These are phyloP conservation scores for Drosophila lutescens DNA, from an alignment of 2,888 invertebrate species.

Conservation along the genomic window DNA sequence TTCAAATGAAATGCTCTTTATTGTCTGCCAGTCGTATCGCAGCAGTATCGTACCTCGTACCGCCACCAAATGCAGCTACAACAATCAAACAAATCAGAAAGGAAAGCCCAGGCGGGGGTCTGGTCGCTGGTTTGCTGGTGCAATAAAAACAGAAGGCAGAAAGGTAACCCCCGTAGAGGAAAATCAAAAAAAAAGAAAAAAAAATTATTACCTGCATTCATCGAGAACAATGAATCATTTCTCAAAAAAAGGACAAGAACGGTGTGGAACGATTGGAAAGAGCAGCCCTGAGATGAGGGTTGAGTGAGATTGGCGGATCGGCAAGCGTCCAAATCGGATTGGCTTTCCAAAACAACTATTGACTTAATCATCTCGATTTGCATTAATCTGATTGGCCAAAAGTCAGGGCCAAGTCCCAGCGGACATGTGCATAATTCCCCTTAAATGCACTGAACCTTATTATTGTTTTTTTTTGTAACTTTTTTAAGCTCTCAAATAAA, in stretches of 20 bases:
- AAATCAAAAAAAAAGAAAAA: background rate
- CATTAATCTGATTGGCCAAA: conserved; percentile 52
- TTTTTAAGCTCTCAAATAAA: no score
- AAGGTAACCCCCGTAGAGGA: background rate
- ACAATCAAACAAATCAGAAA: conserved; percentile 25
- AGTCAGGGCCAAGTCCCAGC: background rate
- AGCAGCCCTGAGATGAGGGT: background rate
- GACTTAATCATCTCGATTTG: conserved; percentile 60
- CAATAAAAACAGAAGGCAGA: background rate
- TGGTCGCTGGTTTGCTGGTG: background rate
- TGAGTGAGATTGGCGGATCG: background rate
- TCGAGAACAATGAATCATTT: conserved; percentile 62
- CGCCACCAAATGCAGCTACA: conserved; percentile 3
- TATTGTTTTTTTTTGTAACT: no score
- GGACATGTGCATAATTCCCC: background rate
- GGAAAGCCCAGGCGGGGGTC: background rate
- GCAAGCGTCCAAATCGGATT: background rate
- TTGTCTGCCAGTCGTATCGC: conserved; percentile 48
- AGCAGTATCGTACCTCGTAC: background rate
- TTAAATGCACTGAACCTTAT: background rate
- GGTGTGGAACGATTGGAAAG: background rate
- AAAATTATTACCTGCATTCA: conserved; percentile 63
- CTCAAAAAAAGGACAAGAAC: background rate
- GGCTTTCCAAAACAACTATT: conserved; percentile 34
- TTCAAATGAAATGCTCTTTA: conserved; percentile 74